A percentile compares a stretch with the other conserved stretches of the same genome.
phyloP scores from a whole-genome alignment of 2,888 invertebrate species.

The Oscheius sp. region DNA sequence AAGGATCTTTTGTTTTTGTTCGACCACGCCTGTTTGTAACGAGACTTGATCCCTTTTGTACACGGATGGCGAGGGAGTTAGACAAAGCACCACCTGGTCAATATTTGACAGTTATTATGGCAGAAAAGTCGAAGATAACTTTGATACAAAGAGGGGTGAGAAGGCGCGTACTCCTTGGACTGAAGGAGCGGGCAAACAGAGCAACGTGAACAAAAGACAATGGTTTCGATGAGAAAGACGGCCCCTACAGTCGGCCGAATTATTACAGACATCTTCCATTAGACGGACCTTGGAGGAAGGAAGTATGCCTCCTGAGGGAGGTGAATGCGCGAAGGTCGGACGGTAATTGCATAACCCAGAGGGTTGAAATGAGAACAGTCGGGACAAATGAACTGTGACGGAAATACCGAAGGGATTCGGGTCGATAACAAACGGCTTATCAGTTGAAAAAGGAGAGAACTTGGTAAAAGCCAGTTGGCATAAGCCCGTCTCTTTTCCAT shows the following conservation, averaged over 20 bases:
- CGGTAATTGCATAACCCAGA: constrained; percentile 8
- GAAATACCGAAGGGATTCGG: background rate
- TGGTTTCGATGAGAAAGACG: no score
- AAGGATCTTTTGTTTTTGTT: background rate
- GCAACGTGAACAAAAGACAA: constrained; percentile 10
- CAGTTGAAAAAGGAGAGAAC: background rate
- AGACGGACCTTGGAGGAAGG: constrained; percentile 17
- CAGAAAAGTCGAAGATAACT: background rate
- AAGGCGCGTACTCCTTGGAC: no score
- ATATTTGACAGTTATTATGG: background rate
- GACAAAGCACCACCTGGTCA: background rate
- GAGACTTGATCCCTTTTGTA: background rate
- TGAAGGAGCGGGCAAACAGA: background rate
- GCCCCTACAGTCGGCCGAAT: background rate
- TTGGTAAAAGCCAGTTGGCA: no score
- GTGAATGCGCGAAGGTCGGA: background rate
- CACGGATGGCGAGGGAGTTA: background rate
- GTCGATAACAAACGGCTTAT: background rate
- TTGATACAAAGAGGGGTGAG: background rate
- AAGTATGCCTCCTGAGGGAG: constrained; percentile 9
- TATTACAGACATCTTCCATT: constrained; percentile 6
- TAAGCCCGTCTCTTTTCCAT: no score
- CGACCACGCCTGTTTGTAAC: background rate
- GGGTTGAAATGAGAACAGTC: background rate
- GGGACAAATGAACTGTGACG: background rate